Conservation (phyloP, 2,888 invertebrate genomes). For the Pachliopta kotzebuea region DNA sequence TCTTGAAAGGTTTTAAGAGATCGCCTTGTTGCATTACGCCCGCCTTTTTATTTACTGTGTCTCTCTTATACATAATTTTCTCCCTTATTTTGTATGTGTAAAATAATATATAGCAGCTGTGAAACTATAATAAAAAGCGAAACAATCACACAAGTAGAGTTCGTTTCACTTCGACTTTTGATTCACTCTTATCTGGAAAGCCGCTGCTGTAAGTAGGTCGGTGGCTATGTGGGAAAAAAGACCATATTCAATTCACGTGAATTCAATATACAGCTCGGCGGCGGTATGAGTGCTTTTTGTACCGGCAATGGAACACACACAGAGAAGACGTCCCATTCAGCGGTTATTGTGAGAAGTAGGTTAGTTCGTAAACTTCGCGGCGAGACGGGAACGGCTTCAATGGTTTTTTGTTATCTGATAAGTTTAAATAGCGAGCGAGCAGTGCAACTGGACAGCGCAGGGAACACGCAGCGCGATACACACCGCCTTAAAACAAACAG, state of each 20-base stretch:
- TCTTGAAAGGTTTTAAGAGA: no score
- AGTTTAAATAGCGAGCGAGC: no score
- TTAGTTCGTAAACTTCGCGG: constrained; percentile 4
- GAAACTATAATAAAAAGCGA: no score
- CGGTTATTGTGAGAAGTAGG: constrained; percentile 4
- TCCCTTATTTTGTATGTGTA: no score
- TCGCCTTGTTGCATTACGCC: no score
- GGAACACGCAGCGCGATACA: no score
- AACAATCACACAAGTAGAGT: background rate
- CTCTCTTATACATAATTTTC: no score
- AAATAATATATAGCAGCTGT: no score
- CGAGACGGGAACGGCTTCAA: background rate
- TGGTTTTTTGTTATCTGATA: no score
- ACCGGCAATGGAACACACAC: background rate
- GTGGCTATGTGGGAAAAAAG: background rate
- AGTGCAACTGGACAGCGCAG: no score
- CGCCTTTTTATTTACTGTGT: no score
- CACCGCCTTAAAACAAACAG: no score
- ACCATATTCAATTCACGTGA: constrained; percentile 5
- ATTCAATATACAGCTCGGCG: background rate
- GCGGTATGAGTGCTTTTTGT: background rate
- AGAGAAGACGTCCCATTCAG: background rate
- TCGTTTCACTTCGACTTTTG: constrained; percentile 8
- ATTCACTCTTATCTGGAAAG: constrained; percentile 5
- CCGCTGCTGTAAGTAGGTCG: constrained; percentile 7